Evolutionary conservation across 2,888 invertebrate genomes (phyloP).

Genomic region (Tromatobia lineatoria): DNA sequence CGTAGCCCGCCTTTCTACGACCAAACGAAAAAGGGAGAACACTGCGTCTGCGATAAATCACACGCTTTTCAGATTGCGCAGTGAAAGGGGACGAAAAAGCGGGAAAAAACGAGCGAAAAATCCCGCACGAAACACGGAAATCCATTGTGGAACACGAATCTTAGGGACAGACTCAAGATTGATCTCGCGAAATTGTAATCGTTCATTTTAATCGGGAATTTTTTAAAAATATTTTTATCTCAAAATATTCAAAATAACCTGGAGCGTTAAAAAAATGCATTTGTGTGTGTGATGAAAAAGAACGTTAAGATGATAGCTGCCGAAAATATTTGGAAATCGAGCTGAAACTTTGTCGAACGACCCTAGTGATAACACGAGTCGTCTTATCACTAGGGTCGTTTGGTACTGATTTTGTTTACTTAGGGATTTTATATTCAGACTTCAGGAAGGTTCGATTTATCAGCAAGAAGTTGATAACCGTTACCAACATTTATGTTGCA

Average conservation of each 20-base stretch:
- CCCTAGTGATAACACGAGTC: too few species aligned
- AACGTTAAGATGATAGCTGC: too few species aligned
- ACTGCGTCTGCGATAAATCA: conserved; percentile 62
- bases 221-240: too few species aligned
- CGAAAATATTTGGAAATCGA: too few species aligned
- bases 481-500: background rate
- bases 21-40: conserved; percentile 52
- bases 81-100: conserved; percentile 5
- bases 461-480: background rate
- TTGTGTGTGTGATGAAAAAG: too few species aligned
- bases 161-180: background rate
- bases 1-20: conserved; percentile 22
- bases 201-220: too few species aligned
- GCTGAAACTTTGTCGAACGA: too few species aligned
- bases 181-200: background rate
- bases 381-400: too few species aligned
- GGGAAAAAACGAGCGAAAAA: background rate
- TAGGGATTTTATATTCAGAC: background rate
- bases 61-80: conserved; percentile 24
- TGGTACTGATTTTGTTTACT: too few species aligned
- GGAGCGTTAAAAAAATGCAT: too few species aligned
- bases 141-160: background rate
- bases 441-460: background rate
- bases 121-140: background rate
- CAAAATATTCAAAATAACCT: too few species aligned